Evolutionary conservation across 2,888 invertebrate species (phyloP).

Genomic region (Drosophila histrio): DNA sequence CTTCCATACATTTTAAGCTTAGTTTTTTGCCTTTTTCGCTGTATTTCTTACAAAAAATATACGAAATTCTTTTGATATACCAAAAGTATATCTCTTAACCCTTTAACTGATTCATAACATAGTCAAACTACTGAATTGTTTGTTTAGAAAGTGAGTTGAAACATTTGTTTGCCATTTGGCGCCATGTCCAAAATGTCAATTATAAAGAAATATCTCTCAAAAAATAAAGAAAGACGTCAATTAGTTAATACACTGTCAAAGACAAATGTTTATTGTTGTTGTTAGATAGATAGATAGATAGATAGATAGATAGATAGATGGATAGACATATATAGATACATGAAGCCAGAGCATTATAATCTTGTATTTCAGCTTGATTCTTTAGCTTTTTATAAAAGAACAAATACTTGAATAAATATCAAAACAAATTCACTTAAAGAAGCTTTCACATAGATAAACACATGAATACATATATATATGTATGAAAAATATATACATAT

Average conservation of each 20-base stretch:
- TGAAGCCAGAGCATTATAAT: slow-evolving; percentile 18
- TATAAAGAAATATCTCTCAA: slow-evolving; percentile 20
- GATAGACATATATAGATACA: slow-evolving; percentile 21
- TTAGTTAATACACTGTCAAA: slow-evolving; percentile 69
- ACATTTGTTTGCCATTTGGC: slow-evolving; percentile 49
- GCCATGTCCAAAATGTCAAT: slow-evolving; percentile 58
- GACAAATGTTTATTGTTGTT: slow-evolving; percentile 7
- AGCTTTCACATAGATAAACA: slow-evolving; percentile 22
- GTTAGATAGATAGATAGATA: neutral
- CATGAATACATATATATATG: neutral
- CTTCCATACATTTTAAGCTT: too few species aligned
- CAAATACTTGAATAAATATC: slow-evolving; percentile 42
- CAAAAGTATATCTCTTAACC: too few species aligned
- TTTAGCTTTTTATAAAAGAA: slow-evolving; percentile 51
- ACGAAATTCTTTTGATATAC: too few species aligned
- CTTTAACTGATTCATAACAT: too few species aligned
- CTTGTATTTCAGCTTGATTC: neutral
- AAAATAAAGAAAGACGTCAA: slow-evolving; percentile 71
- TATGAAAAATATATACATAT: slow-evolving; percentile 20
- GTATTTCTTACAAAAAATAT: too few species aligned
- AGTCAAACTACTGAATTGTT: slow-evolving; percentile 18
- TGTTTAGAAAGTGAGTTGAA: slow-evolving; percentile 43
- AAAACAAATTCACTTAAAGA: slow-evolving; percentile 63
- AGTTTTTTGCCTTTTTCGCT: too few species aligned
- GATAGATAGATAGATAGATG: neutral